A percentile compares a stretch with the other conserved stretches of the same genome.
Conservation (phyloP, 2,797 vertebrate species). For the Centroberyx gerrardi region DNA sequence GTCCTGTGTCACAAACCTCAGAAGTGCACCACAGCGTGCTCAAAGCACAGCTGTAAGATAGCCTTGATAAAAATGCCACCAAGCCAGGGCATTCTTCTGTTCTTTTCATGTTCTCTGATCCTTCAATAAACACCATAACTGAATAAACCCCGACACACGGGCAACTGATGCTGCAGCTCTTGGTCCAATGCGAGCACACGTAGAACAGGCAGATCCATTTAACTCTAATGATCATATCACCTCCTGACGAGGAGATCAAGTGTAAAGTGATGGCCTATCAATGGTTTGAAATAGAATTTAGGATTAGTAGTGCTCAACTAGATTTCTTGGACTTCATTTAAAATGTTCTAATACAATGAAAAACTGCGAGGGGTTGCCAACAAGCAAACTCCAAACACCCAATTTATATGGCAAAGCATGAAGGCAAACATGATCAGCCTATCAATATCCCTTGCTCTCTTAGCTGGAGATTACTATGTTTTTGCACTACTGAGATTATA, state of each 20-base stretch:
- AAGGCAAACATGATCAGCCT: conserved; percentile 6
- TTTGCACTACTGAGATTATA: background rate
- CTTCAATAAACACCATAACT: conserved; percentile 49
- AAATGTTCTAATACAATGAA: background rate
- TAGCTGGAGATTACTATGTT: conserved; percentile 6
- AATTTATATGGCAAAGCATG: conserved; percentile 2
- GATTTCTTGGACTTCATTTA: conserved; percentile 5
- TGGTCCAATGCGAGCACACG: conserved; percentile 17
- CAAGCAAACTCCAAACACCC: conserved; percentile 1
- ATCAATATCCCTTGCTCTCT: background rate
- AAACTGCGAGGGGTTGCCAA: background rate
- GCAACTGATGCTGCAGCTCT: conserved; percentile 29
- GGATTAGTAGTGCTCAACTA: conserved; percentile 12
- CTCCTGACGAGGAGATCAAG: conserved; percentile 17
- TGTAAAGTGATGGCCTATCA: conserved; percentile 40
- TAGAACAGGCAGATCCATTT: conserved; percentile 30
- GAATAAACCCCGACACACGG: conserved; percentile 33
- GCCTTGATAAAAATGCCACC: conserved; percentile 62
- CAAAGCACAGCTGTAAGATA: conserved; percentile 54
- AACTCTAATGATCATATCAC: conserved; percentile 37
- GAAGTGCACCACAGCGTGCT: conserved; percentile 45
- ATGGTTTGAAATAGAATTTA: conserved; percentile 27
- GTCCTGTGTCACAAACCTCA: conserved; percentile 59
- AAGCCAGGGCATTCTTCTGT: conserved; percentile 53
- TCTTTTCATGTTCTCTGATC: conserved; percentile 55